These are phyloP conservation scores for Chloroclystis v-ata DNA, from an alignment of 2,888 invertebrate genomes.

Conservation along the genomic window DNA sequence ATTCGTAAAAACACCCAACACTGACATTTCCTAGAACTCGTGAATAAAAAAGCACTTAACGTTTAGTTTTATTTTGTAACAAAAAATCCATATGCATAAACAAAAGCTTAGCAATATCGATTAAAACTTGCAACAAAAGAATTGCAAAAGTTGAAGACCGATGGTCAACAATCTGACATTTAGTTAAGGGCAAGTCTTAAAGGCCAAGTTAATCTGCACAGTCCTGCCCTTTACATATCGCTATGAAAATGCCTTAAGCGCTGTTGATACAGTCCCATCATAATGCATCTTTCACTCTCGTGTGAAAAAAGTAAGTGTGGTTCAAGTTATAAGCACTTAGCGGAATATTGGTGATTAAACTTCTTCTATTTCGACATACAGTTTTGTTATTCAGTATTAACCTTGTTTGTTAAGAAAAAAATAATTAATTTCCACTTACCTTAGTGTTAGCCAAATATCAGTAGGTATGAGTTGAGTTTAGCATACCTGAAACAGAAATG, in stretches of 20 bases:
- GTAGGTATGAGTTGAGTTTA: too few species aligned
- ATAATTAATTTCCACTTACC: too few species aligned
- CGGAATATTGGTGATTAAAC: too few species aligned
- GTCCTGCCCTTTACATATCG: conserved; percentile 15
- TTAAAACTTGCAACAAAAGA: conserved; percentile 5
- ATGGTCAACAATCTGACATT: conserved; percentile 12
- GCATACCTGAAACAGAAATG: too few species aligned
- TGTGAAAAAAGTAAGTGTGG: conserved; percentile 26
- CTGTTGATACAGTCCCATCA: neutral
- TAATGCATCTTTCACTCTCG: conserved; percentile 17
- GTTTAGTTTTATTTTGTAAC: neutral
- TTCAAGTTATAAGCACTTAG: neutral
- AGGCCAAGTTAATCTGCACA: conserved; percentile 12
- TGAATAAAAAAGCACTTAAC: neutral
- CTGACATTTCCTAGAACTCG: neutral
- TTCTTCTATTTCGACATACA: neutral
- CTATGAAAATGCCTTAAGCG: conserved; percentile 3
- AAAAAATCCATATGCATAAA: conserved; percentile 1
- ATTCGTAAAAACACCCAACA: neutral
- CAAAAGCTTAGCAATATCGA: conserved; percentile 1
- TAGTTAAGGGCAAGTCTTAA: conserved; percentile 9
- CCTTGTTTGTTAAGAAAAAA: too few species aligned
- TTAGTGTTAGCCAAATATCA: too few species aligned
- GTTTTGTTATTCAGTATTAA: too few species aligned
- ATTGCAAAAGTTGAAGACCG: conserved; percentile 6